Evolutionary conservation across 2,888 invertebrate species (phyloP).

Genomic region (Mylabris sibirica): DNA sequence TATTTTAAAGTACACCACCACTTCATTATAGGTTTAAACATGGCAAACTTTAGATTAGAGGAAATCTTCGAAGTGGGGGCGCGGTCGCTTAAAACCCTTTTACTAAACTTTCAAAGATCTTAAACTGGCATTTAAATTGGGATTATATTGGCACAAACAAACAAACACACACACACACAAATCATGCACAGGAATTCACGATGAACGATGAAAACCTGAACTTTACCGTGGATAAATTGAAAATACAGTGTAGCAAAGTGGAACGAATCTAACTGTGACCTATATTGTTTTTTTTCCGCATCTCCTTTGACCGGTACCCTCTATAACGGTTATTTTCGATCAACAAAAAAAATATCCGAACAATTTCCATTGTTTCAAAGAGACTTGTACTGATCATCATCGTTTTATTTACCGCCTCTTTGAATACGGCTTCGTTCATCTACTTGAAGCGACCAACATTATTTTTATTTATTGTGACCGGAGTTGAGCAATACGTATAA

Average conservation of each 20-base stretch:
- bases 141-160: background rate
- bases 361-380: background rate
- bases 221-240: too few relatives aligned
- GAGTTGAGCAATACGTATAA: background rate
- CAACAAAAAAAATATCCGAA: background rate
- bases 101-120: constrained; percentile 26
- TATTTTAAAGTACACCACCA: background rate
- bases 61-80: constrained; percentile 21
- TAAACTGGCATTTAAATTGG: constrained; percentile 24
- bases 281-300: background rate
- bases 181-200: too few relatives aligned
- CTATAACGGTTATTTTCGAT: background rate
- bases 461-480: background rate
- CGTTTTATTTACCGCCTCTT: background rate
- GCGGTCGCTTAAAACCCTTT: constrained; percentile 24
- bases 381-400: background rate
- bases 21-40: constrained; percentile 24
- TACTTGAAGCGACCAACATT: background rate
- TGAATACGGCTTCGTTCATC: background rate
- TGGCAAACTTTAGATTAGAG: constrained; percentile 23
- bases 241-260: background rate
- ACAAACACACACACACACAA: background rate
- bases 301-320: too few relatives aligned
- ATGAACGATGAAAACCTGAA: too few relatives aligned
- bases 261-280: background rate